Percentiles rank a stretch among this genome's conserved stretches.
phyloP scores from a whole-genome alignment of 2,113 vertebrate genomes.

The Columba livia region DNA sequence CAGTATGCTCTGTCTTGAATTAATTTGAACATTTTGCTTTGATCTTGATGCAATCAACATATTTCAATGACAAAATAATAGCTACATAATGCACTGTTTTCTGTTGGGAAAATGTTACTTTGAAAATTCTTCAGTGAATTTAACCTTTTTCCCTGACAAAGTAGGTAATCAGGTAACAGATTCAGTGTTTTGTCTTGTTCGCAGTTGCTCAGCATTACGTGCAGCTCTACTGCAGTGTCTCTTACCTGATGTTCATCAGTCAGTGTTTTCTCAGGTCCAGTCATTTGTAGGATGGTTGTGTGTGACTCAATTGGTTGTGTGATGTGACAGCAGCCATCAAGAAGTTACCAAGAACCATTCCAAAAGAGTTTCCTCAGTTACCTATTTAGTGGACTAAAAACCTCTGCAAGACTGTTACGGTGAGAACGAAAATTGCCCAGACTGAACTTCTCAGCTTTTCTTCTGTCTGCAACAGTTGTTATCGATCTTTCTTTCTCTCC shows the following conservation, averaged over 20 bases:
- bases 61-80: not conserved
- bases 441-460: not conserved
- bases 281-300: not conserved
- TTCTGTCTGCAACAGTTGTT: not conserved
- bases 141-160: not conserved
- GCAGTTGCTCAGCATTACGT: not conserved
- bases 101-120: not conserved
- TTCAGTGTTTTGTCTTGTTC: not conserved
- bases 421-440: not conserved
- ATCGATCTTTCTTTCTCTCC: not conserved
- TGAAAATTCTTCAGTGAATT: not conserved
- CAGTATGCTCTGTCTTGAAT: not conserved
- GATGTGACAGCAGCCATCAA: not conserved
- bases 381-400: not conserved
- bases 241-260: not conserved
- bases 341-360: not conserved
- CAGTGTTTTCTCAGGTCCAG: not conserved
- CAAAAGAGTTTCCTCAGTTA: not conserved
- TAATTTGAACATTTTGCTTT: not conserved
- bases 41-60: not conserved
- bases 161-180: not conserved
- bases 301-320: not conserved
- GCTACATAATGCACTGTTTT: not conserved
- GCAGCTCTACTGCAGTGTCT: accelerated
- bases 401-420: not conserved